These are phyloP conservation scores for Sparidentex hasta DNA, from an alignment of 2,797 vertebrate genomes.

Conservation along the genomic window DNA sequence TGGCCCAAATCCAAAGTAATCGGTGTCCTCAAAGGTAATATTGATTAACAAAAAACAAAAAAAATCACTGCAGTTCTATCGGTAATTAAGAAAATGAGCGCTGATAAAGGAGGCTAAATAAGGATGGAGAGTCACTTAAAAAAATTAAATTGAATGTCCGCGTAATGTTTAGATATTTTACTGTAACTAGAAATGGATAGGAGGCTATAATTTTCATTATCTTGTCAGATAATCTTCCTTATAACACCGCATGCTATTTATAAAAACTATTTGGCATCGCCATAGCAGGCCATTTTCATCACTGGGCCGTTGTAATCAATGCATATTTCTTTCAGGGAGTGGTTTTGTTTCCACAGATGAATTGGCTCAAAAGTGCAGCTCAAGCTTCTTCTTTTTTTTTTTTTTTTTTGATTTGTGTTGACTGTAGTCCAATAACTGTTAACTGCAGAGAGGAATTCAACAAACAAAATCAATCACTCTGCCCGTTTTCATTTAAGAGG, in stretches of 20 bases:
- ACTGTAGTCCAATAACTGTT: constrained; percentile 29
- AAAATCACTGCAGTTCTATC: not conserved
- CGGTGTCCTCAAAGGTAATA: not conserved
- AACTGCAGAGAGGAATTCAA: constrained; percentile 21
- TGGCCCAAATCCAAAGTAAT: not conserved
- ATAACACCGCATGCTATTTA: constrained; percentile 26
- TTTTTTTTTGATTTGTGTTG: constrained; percentile 49
- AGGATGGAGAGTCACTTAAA: not conserved
- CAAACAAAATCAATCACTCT: constrained; percentile 12
- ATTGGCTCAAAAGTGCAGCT: constrained; percentile 26
- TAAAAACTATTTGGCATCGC: constrained; percentile 12
- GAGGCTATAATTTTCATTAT: constrained; percentile 24
- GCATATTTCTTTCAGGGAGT: constrained; percentile 34
- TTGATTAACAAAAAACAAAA: not conserved
- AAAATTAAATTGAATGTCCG: constrained; percentile 15
- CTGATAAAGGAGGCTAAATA: constrained; percentile 1
- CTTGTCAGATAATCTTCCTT: constrained; percentile 21
- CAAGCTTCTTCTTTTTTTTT: constrained; percentile 6
- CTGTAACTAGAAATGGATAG: not conserved
- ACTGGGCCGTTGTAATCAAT: constrained; percentile 35
- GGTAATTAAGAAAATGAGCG: constrained; percentile 4
- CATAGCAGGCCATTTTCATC: constrained; percentile 14
- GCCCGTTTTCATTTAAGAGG: constrained; percentile 1
- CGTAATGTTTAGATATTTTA: constrained; percentile 2
- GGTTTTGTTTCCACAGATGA: constrained; percentile 35